Evolutionary conservation across 2,797 vertebrate species (phyloP), one percentile per base, ranked within the genome.

Genomic region (Lagocephalus sceleratus): DNA sequence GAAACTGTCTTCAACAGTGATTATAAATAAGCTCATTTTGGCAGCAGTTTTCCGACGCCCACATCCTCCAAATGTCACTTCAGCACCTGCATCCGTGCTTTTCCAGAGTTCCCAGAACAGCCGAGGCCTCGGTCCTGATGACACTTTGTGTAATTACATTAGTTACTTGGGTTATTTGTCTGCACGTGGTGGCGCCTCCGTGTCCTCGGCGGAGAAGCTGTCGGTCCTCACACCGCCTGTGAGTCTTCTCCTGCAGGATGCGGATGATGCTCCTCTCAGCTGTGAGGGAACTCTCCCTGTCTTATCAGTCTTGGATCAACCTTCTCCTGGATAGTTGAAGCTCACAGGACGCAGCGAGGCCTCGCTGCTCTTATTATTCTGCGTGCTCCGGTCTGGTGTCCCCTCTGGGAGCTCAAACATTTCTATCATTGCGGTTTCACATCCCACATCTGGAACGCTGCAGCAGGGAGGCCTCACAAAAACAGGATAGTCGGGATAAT

Each of bases 1-100:
- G 78, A 82, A 79, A 76, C 64, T 54, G 62, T 16, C 26, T 70
- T 57, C 46, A 20, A 51, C 42, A 20, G 43, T 25, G 44, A 56
- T 57, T 56, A 51, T 67, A 62, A 65, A 64, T 60, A 56, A 54
- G 39, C 61, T 54, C 26, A 41, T 29, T 38, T n/a, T 35, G 19
- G 23, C 47, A 48, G 54, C 46, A 22, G 46, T 17, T 81, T 78
- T 79, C 68, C 76, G 59, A n/a, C 16, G 3, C 43, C 48, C 14
- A 12, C 20, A 17, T 19, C 32, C 32, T 11, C 17, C 5, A 11
- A 6, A 44, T 5, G 41, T 63, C 25, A 46, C 35, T 62, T 21
- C 23, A 38, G 38, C 57, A 61, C 69, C 49, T 58, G 68, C 15
- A 6, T 56, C 39, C n/a, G 6, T 49, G 0, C 8, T 23, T 49